phyloP scores from a whole-genome alignment of 1,140 invertebrate species.

The Adoxophyes honmai region DNA sequence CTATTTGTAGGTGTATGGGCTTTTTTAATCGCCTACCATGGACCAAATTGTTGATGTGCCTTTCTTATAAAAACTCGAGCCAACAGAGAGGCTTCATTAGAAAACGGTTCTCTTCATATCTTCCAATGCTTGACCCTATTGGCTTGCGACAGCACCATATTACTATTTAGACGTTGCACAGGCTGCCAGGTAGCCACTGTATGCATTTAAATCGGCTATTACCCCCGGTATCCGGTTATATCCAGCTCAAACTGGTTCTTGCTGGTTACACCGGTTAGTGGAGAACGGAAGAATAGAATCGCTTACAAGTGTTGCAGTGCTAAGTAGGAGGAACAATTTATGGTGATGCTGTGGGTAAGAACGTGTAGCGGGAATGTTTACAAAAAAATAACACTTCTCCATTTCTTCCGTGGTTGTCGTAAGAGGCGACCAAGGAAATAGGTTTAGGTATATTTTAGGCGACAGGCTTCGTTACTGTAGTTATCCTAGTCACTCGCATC shows the following conservation, averaged over 20 bases:
- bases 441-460: no score
- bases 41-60: no score
- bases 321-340: background rate
- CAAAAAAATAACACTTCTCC: background rate
- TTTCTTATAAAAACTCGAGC: no score
- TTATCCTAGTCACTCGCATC: background rate
- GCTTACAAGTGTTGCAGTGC: background rate
- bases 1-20: no score
- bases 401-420: no score
- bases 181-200: background rate
- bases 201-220: constrained; percentile 37
- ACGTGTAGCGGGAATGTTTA: background rate
- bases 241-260: background rate
- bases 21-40: no score
- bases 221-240: constrained; percentile 16
- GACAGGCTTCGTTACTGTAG: no score
- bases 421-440: no score
- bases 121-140: constrained; percentile 10
- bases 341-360: background rate
- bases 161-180: constrained; percentile 5
- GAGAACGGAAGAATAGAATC: constrained; percentile 5
- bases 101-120: no score
- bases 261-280: constrained; percentile 3
- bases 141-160: background rate
- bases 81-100: background rate